Base-by-base conservation (phyloP, 2,797 vertebrate species). In the Coccyzus lansbergi region DNA sequence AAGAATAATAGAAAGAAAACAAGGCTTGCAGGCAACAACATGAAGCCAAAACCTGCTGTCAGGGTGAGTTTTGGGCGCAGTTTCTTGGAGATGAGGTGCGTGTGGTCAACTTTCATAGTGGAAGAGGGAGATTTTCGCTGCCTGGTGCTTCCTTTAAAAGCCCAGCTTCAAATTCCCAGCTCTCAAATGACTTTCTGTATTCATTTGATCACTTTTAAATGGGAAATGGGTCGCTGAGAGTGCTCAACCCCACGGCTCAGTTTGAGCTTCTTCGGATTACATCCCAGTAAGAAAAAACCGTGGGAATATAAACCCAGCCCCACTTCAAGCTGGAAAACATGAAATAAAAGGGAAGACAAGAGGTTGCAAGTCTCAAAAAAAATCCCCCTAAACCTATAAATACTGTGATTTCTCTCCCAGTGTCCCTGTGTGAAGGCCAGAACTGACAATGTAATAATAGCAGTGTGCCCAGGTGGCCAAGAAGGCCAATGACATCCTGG, bases 1-100 rank as follows among this genome's bases (percentile, higher is more conserved):
- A 40, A 49, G 12, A 42, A 44, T 9, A 36, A 33, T 0, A 29
- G 14, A 28, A 25, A 44, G 24, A 44, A 65, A 72, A 42, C 15
- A 29, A 53, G 0, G 0, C 5, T 59, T 1, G 2, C 1, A 26
- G 70, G 46, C 12, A 25, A 56, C 28, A 58, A 28, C 1, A 2
- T 51, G 74, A 42, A 34, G 6, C 25, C 34, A n/a, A 71, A 72
- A 52, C 1, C 4, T 24, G 71, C 10, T 64, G 75, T 53, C 4
- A 3, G 28, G 42, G 60, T 31, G 51, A 24, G 12, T 84, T 84
- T 71, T 12, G 91, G 79, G 71, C 48, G 64, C 4, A 7, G 10
- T 22, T 87, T 48, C 36, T 51, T 4, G 34, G 62, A 31, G 77
- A 12, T 36, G 65, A 72, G 64, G 56, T 5, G 55, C 12, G 21